Evolutionary conservation across 2,888 invertebrate genomes (phyloP), one percentile per base, ranked within the genome.

Genomic region (Campoplex nolae): DNA sequence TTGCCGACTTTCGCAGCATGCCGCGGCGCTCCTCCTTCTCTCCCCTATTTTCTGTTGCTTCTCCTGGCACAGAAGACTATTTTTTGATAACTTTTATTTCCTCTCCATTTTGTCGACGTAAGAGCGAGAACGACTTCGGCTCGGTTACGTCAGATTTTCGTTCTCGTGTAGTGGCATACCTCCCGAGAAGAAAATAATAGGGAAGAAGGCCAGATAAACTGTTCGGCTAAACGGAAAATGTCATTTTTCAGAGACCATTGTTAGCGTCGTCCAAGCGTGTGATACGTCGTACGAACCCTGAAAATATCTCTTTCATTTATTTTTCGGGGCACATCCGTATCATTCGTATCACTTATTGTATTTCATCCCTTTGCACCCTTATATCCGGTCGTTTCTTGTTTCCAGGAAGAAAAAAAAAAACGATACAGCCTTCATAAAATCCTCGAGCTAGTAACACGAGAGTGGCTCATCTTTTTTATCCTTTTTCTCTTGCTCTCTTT

Each of bases 311-410:
- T 80, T 48, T 79, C 54, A 79, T 83, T 76, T 23, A 35, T 75
- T 83, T 86, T 71, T 23, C 83, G 35, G 23, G 35, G 78, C 83
- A 83, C 86, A 86, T 79, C 75, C 76, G 65, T 70, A 58, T 79
- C 79, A 79, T 86, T 71, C 79, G 73, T 86, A 83, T 83, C 86
- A 86, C 83, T 83, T 83, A 75, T 83, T 82, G 67, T 85, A 74
- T 82, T 71, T 86, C 71, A 76, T 83, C 51, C 75, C 58, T 80
- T 83, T 83, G 73, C 71, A 65, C 65, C 78, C 68, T 83, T 56
- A 70, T 83, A 71, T 75, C 75, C 56, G 68, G 18, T 45, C 7
- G 68, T 79, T 67, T 75, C 75, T 62, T 58, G 65, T 83, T 23
- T 75, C 74, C 18, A 75, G 28, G 45, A 28, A 54, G 0, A 23